Evolutionary conservation across 2,888 invertebrate species (phyloP).

Genomic region (Microctonus hyperodae): DNA sequence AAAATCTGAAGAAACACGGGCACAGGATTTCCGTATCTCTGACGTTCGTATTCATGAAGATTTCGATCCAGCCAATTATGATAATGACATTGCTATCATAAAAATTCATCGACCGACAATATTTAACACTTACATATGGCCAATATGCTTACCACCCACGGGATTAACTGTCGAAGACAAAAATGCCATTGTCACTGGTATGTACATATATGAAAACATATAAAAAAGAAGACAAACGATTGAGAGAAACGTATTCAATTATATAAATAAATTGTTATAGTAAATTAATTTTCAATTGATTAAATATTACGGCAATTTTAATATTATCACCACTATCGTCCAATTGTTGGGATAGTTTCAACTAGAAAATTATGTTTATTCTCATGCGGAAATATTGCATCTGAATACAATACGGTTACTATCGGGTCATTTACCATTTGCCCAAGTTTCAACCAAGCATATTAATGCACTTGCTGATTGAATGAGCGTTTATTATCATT

Average conservation of each 20-base stretch:
- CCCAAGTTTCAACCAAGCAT: conserved; percentile 13
- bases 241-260: too few species aligned
- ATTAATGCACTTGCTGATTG: background rate
- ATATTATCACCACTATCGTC: background rate
- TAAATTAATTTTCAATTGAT: background rate
- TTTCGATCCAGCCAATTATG: conserved; percentile 73
- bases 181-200: conserved; percentile 73
- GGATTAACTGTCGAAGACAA: conserved; percentile 69
- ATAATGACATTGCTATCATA: conserved; percentile 80
- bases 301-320: background rate
- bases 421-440: conserved; percentile 29
- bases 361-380: background rate
- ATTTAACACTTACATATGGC: conserved; percentile 84
- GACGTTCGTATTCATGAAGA: conserved; percentile 74
- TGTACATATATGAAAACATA: background rate
- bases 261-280: too few species aligned
- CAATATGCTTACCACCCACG: conserved; percentile 80
- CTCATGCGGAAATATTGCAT: background rate
- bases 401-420: background rate
- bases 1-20: conserved; percentile 72
- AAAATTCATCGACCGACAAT: conserved; percentile 71
- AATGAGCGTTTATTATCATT: background rate
- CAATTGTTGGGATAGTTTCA: background rate
- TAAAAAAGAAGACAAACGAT: background rate
- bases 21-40: conserved; percentile 73